These are phyloP conservation scores for Malurus elegans DNA, from an alignment of 2,113 vertebrate genomes.

Conservation along the genomic window DNA sequence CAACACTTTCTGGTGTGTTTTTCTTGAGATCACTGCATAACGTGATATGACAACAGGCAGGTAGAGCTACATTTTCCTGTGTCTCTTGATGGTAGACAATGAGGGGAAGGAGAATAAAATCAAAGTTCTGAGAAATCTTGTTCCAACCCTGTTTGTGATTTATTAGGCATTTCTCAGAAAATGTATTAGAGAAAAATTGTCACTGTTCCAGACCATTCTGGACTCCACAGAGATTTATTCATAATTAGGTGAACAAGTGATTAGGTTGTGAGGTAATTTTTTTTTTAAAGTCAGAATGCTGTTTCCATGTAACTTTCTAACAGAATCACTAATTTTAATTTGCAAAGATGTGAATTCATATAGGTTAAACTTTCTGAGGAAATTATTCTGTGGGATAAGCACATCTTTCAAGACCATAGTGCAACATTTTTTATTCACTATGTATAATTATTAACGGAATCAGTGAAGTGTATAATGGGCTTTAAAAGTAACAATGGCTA, in stretches of 20 bases:
- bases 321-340: background rate
- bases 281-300: background rate
- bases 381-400: background rate
- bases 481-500: background rate
- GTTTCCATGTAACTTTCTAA: background rate
- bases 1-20: constrained; percentile 2
- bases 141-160: background rate
- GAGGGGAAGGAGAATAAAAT: background rate
- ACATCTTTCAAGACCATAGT: background rate
- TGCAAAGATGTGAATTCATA: background rate
- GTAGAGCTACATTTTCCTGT: background rate
- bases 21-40: background rate
- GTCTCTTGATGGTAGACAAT: background rate
- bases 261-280: background rate
- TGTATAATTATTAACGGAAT: background rate
- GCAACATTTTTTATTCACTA: background rate
- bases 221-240: background rate
- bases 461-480: background rate
- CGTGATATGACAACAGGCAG: background rate
- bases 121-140: background rate
- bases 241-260: background rate
- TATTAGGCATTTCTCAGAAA: background rate
- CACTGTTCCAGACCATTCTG: background rate
- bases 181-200: background rate
- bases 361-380: background rate